Evolutionary conservation across 2,113 vertebrate species (phyloP).

Genomic region (Scopus umbretta): DNA sequence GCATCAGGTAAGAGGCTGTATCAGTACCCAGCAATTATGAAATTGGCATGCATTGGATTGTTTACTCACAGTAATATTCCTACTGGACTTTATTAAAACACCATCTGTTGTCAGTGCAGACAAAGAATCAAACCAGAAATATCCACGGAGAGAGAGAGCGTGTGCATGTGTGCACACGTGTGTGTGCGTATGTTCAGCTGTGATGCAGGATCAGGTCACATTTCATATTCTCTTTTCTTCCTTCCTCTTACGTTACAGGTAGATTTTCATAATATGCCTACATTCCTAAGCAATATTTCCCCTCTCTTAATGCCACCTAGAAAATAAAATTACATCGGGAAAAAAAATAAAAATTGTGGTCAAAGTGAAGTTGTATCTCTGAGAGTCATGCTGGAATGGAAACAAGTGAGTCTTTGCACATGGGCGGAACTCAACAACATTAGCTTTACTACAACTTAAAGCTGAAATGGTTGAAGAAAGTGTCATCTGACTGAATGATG

Average conservation of each 20-base stretch:
- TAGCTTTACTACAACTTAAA: conserved; percentile 61
- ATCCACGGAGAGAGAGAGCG: not conserved
- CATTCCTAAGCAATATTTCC: not conserved
- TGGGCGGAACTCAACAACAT: not conserved
- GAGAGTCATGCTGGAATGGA: conserved; percentile 18
- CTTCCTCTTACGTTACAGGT: not conserved
- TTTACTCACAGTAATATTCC: conserved; percentile 99
- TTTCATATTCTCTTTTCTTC: not conserved
- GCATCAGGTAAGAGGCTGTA: conserved; percentile 94
- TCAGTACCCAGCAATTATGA: conserved; percentile 99
- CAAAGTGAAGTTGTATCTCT: conserved; percentile 31
- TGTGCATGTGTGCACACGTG: not conserved
- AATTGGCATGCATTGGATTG: conserved; percentile 95
- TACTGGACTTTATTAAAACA: conserved; percentile 99
- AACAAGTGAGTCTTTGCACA: not conserved
- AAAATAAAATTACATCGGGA: not conserved
- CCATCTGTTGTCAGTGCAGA: conserved; percentile 96
- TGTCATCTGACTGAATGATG: conserved; percentile 13
- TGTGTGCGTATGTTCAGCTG: not conserved
- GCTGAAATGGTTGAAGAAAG: conserved; percentile 52
- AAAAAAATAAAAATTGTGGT: not conserved
- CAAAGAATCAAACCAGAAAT: conserved; percentile 77
- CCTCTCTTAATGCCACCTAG: not conserved
- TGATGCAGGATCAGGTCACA: not conserved
- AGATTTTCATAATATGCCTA: not conserved